These are phyloP conservation scores for Ictalurus furcatus DNA, from an alignment of 2,113 vertebrate species.

Conservation along the genomic window DNA sequence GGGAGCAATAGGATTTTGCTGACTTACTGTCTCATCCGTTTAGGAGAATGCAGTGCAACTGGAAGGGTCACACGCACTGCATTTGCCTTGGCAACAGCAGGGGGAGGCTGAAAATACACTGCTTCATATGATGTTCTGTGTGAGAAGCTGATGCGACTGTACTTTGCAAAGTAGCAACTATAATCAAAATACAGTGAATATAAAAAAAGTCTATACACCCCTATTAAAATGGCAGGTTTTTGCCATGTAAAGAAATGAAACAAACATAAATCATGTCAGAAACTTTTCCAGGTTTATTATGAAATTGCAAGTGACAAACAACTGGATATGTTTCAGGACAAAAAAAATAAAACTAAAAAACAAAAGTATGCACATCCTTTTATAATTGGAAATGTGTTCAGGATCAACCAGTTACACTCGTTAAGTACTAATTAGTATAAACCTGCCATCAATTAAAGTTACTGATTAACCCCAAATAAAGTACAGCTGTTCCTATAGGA, in stretches of 20 bases:
- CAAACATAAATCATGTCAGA: neutral
- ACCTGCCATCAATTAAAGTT: neutral
- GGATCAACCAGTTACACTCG: neutral
- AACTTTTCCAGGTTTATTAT: neutral
- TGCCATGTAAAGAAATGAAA: neutral
- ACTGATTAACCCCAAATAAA: neutral
- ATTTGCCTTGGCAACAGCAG: neutral
- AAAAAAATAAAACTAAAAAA: neutral
- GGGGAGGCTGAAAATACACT: neutral
- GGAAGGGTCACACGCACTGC: constrained; percentile 36
- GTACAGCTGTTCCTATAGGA: too few relatives aligned
- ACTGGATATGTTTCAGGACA: neutral
- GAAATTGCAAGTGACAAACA: neutral
- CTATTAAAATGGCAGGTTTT: neutral
- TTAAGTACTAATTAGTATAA: neutral
- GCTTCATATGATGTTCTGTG: neutral
- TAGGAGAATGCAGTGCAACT: constrained; percentile 40
- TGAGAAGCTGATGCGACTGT: neutral
- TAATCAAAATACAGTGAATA: neutral
- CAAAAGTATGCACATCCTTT: neutral
- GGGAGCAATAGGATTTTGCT: constrained; percentile 38
- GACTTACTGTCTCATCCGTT: constrained; percentile 56
- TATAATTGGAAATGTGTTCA: neutral
- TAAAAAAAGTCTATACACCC: neutral
- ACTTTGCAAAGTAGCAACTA: neutral